Evolutionary conservation across 1,140 invertebrate species (phyloP).

Genomic region (Drosophila asahinai): DNA sequence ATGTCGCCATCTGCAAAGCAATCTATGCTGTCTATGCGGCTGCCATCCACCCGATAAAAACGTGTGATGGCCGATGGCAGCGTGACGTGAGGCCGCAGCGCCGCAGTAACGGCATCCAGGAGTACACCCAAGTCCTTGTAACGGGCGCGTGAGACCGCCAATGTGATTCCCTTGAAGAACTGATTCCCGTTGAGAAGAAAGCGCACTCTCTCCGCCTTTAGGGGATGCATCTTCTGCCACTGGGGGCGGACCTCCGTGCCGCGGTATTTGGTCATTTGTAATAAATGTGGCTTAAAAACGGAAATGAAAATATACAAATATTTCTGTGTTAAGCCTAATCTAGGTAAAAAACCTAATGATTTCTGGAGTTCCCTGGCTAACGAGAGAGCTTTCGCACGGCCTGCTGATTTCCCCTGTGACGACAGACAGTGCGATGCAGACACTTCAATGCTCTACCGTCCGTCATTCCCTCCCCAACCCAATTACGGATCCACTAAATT

Average conservation of each 20-base stretch:
- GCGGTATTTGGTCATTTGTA: too few relatives aligned
- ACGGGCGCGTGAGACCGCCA: not conserved
- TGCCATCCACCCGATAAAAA: slow-evolving; percentile 35
- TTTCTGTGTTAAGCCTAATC: too few relatives aligned
- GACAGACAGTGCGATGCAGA: slow-evolving; percentile 6
- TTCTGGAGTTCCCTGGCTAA: too few relatives aligned
- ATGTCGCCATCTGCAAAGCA: too few relatives aligned
- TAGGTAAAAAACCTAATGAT: too few relatives aligned
- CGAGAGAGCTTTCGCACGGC: not conserved
- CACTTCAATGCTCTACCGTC: slow-evolving; percentile 48
- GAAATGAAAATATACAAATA: too few relatives aligned
- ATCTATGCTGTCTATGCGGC: too few relatives aligned
- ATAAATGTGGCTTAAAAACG: too few relatives aligned
- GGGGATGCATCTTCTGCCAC: too few relatives aligned
- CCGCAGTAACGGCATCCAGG: slow-evolving; percentile 18
- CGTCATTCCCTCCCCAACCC: slow-evolving; percentile 29
- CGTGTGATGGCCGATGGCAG: slow-evolving; percentile 29
- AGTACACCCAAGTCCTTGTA: slow-evolving; percentile 12
- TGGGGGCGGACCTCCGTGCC: too few relatives aligned
- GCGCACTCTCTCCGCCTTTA: slow-evolving; percentile 18
- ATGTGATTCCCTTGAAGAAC: slow-evolving; percentile 25
- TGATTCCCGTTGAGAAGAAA: slow-evolving; percentile 35
- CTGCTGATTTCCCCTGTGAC: slow-evolving; percentile 39
- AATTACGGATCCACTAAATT: slow-evolving; percentile 69
- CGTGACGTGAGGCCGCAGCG: not conserved